Conservation (phyloP, 2,113 vertebrate genomes). For the Corythaixoides concolor region DNA sequence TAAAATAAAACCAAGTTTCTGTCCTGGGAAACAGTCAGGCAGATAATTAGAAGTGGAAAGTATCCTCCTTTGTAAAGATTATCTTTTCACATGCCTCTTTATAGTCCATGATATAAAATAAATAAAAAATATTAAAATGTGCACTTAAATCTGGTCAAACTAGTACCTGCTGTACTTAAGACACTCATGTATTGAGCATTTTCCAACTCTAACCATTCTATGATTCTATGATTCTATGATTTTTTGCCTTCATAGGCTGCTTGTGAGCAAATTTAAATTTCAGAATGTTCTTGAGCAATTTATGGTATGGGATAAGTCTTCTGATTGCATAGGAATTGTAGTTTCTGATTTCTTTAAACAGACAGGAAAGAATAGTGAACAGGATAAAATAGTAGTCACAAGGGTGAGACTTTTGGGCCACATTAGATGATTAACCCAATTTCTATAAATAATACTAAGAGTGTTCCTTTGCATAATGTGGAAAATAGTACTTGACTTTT, state of each 20-base stretch:
- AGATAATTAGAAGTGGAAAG: background rate
- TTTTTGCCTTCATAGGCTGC: background rate
- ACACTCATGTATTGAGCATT: accelerated
- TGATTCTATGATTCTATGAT: too few relatives aligned
- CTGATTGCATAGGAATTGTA: background rate
- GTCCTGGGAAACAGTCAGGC: background rate
- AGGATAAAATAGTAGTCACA: background rate
- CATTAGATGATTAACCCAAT: background rate
- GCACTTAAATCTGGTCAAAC: background rate
- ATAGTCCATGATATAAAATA: background rate
- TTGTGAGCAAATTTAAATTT: background rate
- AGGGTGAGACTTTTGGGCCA: background rate
- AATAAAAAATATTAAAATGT: background rate
- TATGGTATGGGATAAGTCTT: background rate
- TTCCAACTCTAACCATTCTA: too few relatives aligned
- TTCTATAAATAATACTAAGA: background rate
- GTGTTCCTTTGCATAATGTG: background rate
- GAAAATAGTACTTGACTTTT: background rate
- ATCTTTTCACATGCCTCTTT: background rate
- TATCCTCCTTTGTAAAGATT: background rate
- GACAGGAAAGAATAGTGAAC: background rate
- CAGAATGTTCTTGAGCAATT: background rate
- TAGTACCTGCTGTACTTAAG: background rate
- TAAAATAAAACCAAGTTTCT: background rate
- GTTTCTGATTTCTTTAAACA: background rate